Base-by-base conservation (phyloP, 2,797 vertebrate genomes). In the Fundulus diaphanus region DNA sequence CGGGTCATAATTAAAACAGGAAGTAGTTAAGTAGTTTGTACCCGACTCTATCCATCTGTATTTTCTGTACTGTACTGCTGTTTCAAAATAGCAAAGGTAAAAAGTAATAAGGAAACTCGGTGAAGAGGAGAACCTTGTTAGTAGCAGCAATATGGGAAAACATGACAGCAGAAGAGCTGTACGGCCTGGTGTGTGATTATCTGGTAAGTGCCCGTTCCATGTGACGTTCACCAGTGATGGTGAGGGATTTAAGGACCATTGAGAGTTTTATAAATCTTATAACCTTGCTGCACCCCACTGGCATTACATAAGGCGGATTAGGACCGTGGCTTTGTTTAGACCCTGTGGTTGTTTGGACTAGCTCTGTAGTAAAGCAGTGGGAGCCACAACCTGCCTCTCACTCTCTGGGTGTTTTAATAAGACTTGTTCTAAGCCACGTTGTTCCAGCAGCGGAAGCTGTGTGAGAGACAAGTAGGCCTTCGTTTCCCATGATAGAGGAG, bases 381-480 rank as follows among this genome's bases (percentile, higher is more conserved):
- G 78, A 86, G 78, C 77, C 73, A 77, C 74, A 59, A 73, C 76
- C 81, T 77, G 80, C 76, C 73, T 54, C 66, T 72, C 15, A 7
- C 71, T 84, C 80, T 72, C 51, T 20, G 56, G 61, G 63, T 77
- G 83, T 87, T 90, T 90, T 87, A 88, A 91, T 81, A 85, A 84
- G 82, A 75, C 80, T 83, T 80, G 83, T 87, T 87, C 68, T 78
- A 79, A 86, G 79, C 83, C 71, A 63, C 78, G 86, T 80, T 84
- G 87, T 86, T 89, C 77, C 72, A 80, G 73, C 74, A 49, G 66
- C 61, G 49, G 51, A 78, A 84, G 83, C 57, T 52, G 70, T 86
- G 89, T 92, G 91, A 90, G 90, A 90, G 88, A 88, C 74, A 68
- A 88, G 85, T 76, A 15, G 65, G 63, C 85, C 79, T 82, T 54